Conservation (phyloP, 2,113 vertebrate genomes). For the Rana temporaria region DNA sequence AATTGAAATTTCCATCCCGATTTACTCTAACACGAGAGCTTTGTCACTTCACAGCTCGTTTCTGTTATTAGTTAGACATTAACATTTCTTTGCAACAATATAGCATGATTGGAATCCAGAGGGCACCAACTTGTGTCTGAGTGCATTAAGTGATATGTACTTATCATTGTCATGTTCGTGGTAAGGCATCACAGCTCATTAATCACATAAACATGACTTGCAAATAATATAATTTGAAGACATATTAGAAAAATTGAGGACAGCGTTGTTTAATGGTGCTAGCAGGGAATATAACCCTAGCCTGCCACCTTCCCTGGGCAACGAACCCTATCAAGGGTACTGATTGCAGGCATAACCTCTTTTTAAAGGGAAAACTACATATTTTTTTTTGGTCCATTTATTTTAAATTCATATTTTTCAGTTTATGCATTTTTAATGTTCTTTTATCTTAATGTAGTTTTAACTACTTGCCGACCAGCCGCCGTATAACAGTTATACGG, state of each 20-base stretch:
- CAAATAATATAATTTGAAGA: conserved; percentile 5
- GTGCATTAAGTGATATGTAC: not conserved
- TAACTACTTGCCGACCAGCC: no score
- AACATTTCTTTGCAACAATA: conserved; percentile 11
- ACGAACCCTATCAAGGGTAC: no score
- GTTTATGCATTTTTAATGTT: no score
- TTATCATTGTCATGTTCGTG: not conserved
- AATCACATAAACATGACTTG: not conserved
- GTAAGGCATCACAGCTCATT: not conserved
- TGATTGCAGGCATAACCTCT: no score
- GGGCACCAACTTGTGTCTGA: conserved; percentile 5
- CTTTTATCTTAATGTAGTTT: no score
- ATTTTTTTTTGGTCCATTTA: no score
- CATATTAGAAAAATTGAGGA: not conserved
- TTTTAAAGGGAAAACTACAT: no score
- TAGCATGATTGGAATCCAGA: not conserved
- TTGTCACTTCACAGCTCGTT: not conserved
- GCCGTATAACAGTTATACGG: no score
- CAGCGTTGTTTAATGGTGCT: no score
- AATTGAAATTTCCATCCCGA: not conserved
- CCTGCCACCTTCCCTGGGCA: no score
- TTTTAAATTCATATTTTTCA: no score
- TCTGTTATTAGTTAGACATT: conserved; percentile 12
- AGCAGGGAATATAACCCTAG: no score
- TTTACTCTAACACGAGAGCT: not conserved